A percentile compares a stretch with the other conserved stretches of the same genome.
Evolutionary conservation across 2,888 invertebrate species (phyloP).

Genomic region (Nyleta sp.): DNA sequence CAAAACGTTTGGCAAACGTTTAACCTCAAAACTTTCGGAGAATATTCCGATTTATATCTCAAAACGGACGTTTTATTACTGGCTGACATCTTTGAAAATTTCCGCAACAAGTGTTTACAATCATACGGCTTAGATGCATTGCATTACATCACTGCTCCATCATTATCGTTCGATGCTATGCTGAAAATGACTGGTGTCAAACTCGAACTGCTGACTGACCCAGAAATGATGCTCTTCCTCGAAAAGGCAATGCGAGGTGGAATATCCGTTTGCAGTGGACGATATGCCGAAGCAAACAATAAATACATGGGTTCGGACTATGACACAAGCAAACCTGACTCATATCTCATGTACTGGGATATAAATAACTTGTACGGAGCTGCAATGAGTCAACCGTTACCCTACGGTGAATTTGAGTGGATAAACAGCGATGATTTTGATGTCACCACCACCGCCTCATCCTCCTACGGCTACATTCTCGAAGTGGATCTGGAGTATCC

Average conservation of each 20-base stretch:
- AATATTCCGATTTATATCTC: conserved; percentile 14
- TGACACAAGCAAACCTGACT: conserved; percentile 27
- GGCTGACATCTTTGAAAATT: conserved; percentile 45
- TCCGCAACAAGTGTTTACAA: conserved; percentile 51
- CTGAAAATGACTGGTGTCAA: conserved; percentile 4
- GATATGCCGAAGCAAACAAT: conserved; percentile 65
- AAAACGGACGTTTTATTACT: conserved; percentile 14
- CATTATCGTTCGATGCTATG: conserved; percentile 5
- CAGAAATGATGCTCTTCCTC: conserved; percentile 35
- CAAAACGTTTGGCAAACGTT: conserved; percentile 6
- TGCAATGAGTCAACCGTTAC: conserved; percentile 47
- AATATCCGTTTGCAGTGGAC: conserved; percentile 4
- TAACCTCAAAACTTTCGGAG: conserved; percentile 4
- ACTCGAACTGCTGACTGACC: conserved; percentile 1
- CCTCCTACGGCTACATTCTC: no score
- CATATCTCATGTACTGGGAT: conserved; percentile 66
- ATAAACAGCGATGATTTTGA: no score
- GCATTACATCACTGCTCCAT: conserved; percentile 18
- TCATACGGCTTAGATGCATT: conserved; percentile 19
- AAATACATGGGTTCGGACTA: conserved; percentile 53
- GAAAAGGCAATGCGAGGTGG: conserved; percentile 2
- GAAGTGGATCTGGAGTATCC: conserved; percentile 8
- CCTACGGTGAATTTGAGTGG: conserved; percentile 58
- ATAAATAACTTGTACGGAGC: conserved; percentile 70
- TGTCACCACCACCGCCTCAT: no score